Evolutionary conservation across 1,140 invertebrate species (phyloP), one percentile per base, ranked within the genome.

Genomic region (Coboldia fuscipes): DNA sequence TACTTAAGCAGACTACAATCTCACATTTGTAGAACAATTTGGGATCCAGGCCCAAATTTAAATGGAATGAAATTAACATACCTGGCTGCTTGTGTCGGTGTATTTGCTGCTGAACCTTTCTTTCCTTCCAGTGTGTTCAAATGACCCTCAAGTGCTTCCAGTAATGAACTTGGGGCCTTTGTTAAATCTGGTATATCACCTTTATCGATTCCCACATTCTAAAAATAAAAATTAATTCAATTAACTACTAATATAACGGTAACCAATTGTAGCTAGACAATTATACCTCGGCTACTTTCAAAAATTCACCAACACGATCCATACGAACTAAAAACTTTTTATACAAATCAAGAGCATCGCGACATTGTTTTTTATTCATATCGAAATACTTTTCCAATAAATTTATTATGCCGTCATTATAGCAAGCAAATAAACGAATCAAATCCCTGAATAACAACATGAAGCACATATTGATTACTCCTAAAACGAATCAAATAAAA

Each of bases 381-480:
- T 97, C 90, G 63, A 98, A 99, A 64, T 92, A 98, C 63, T 98
- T 94, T 61, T 93, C 89, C 59, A 99, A 64, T 42, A 98, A 70
- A 68, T 98, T 99, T 48, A 99, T 99, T 44, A 98, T 93, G 42
- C 90, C 94, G 62, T 99, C 94, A 60, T 99, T 99, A 63, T 98
- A 98, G 57, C 93, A 96, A 31, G 94, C 96, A 69, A 98, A 99
- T 37, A 99, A 64, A 45, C 94, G 72, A 55, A 99, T 98, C 44
- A 98, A 72, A 69, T 99, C 96, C 59, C 93, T 73, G 61, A 98
- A 98, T 28, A 99, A 68, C 37, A 98, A 65, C 80, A 97, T 93
- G 57, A 98, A 99, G 45, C 84, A 86, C 66, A 93, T 89, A 52
- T 93, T 97, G 48, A 99, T 97, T 34, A 99, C 90, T 30, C 50